Evolutionary conservation across 2,113 vertebrate genomes (phyloP).

Genomic region (Propithecus coquereli): DNA sequence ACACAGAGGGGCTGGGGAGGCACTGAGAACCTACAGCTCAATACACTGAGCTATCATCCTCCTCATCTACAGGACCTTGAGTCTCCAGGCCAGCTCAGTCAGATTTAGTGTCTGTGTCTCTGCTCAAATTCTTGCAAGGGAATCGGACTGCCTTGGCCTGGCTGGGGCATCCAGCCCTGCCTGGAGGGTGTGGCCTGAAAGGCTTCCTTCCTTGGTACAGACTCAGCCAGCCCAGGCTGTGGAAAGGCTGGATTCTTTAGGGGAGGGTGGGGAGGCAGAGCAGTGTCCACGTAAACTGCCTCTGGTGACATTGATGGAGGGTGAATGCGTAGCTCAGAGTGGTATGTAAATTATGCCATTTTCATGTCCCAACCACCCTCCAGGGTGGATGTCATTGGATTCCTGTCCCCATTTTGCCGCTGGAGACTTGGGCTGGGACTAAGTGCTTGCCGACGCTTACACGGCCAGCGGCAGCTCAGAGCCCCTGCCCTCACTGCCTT

Average conservation of each 20-base stretch:
- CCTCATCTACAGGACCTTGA: background rate
- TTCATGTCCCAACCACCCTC: background rate
- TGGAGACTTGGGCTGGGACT: background rate
- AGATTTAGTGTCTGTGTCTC: background rate
- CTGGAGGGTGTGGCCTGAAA: background rate
- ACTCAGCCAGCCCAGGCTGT: accelerated
- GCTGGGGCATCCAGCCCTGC: background rate
- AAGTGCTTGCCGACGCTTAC: background rate
- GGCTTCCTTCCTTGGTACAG: background rate
- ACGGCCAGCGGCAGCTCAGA: background rate
- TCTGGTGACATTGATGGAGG: background rate
- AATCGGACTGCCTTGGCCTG: background rate
- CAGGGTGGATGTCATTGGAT: background rate
- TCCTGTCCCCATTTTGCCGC: background rate
- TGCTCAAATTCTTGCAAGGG: background rate
- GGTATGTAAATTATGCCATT: no score
- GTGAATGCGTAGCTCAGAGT: no score
- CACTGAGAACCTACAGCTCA: no score
- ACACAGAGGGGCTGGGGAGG: background rate
- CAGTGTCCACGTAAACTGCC: background rate
- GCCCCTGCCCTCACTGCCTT: background rate
- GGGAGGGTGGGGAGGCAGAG: background rate
- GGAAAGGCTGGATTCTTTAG: background rate
- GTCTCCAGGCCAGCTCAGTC: background rate
- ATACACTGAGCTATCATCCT: background rate